Evolutionary conservation across 2,797 vertebrate species (phyloP).

Genomic region (Delichon dasypus): DNA sequence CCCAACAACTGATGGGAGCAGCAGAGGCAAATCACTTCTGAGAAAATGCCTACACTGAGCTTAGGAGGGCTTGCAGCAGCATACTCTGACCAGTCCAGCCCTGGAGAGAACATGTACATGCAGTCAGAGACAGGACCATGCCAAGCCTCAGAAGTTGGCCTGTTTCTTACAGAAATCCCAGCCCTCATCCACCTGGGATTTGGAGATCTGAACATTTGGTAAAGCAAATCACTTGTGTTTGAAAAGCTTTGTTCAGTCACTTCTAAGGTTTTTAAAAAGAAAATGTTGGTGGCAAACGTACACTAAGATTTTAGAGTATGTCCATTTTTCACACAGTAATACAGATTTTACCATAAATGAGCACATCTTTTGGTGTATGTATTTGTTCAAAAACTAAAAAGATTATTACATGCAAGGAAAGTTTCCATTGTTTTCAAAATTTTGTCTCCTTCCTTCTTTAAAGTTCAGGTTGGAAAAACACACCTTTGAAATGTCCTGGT

Average conservation of each 20-base stretch:
- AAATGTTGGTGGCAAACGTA: neutral
- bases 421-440: neutral
- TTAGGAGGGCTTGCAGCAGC: neutral
- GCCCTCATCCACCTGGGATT: neutral
- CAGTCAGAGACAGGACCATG: neutral
- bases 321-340: neutral
- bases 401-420: neutral
- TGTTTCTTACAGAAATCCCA: neutral
- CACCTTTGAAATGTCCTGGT: neutral
- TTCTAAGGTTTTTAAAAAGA: neutral
- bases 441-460: neutral
- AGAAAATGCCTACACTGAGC: neutral
- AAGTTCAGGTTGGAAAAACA: neutral
- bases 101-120: neutral
- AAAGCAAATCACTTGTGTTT: neutral
- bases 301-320: neutral
- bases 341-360: neutral
- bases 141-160: neutral
- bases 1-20: neutral
- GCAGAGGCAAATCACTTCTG: neutral
- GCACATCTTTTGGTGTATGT: neutral
- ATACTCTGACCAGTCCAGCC: accelerated
- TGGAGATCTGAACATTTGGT: neutral
- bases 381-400: neutral
- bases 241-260: neutral